Evolutionary conservation across 64 coral and sea anemone species (phyloP), one percentile per base, ranked within the genome.

Genomic region (Actinia equina): DNA sequence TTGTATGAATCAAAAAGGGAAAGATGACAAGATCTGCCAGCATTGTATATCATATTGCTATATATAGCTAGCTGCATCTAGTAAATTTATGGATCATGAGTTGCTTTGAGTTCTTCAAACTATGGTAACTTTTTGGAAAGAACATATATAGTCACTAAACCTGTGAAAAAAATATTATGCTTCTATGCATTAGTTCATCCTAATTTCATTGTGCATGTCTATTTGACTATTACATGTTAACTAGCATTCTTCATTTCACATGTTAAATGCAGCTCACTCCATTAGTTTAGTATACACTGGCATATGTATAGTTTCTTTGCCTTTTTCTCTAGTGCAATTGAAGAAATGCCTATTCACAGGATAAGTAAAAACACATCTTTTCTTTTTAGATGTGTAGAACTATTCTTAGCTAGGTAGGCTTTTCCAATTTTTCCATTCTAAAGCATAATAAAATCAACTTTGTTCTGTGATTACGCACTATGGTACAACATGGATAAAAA

Each of bases 361-460:
- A 74, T 27, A 15, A 14, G 25, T 37, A 41, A 65, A 65, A 23
- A 65, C 62, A 65, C 62, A 65, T 65, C 59, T 15, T 17, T 65
- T 65, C 19, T 9, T 65, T 65, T 65, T 45, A 3, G 53, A 82
- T 82, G 53, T 82, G 44, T 52, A 13, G n/a, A 82, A 82, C 30
- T 52, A 57, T 82, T 18, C 16, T 52, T 82, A 82, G 18, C 53
- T 82, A 82, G 80, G 80, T 82, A 82, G 80, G 80, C 80, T 82
- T 82, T 82, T 82, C 43, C 80, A 82, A 82, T 82, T 82, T 82
- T 43, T 82, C 80, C 17, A 17, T 74, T 65, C 20, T 23, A 65
- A 14, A 1, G 69, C 69, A 74, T 27, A 74, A 74, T 74, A 12
- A 30, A 6, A 7, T 65, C 20, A 20, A 22, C 17, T n/a, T 65